Evolutionary conservation across 2,888 invertebrate species (phyloP).

Genomic region (Cataglyphis livida): DNA sequence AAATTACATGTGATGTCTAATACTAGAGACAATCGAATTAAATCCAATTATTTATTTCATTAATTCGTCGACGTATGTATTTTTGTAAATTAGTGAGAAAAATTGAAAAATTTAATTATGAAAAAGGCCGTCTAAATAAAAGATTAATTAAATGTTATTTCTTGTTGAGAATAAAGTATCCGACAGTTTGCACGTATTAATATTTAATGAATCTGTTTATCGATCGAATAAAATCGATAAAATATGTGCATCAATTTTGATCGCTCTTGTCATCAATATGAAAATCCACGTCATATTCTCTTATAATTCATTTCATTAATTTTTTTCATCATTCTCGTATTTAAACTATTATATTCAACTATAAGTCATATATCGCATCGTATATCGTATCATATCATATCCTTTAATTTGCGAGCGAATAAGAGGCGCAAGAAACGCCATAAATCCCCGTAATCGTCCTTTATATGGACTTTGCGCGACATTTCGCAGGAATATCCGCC

Average conservation of each 20-base stretch:
- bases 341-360: neutral
- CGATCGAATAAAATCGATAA: neutral
- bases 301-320: neutral
- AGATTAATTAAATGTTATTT: neutral
- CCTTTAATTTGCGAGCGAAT: constrained; percentile 31
- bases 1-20: neutral
- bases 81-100: neutral
- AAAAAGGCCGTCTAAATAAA: neutral
- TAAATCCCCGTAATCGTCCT: constrained; percentile 36
- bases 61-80: neutral
- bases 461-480: constrained; percentile 35
- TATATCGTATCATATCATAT: too few relatives aligned
- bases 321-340: neutral
- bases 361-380: neutral
- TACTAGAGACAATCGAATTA: neutral
- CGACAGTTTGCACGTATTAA: neutral
- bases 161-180: too few relatives aligned
- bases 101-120: too few relatives aligned
- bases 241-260: neutral
- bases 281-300: too few relatives aligned
- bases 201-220: neutral
- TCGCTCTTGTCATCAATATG: neutral
- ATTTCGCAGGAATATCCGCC: constrained; percentile 33
- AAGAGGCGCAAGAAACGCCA: constrained; percentile 11
- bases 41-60: neutral